These are phyloP conservation scores for Saturnia japonica DNA, from an alignment of 2,888 invertebrate genomes.

Conservation along the genomic window DNA sequence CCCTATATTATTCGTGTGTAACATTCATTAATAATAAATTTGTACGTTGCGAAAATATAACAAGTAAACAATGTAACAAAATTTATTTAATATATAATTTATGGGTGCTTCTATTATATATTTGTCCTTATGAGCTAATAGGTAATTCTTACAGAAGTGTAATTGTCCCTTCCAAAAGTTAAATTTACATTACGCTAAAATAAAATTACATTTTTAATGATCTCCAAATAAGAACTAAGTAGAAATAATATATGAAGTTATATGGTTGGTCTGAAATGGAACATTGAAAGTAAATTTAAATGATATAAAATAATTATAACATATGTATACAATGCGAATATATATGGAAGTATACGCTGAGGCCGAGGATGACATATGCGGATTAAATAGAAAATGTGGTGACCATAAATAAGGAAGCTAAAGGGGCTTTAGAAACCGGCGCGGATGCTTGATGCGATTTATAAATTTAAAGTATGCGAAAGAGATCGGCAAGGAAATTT, in stretches of 20 bases:
- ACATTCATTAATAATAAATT: not conserved
- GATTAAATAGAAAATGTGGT: not conserved
- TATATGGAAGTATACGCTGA: not conserved
- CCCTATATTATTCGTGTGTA: slow-evolving; percentile 9
- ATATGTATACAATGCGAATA: not conserved
- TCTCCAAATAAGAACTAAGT: not conserved
- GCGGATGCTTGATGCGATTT: not conserved
- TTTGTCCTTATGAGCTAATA: not conserved
- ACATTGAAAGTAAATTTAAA: not conserved
- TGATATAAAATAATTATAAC: not conserved
- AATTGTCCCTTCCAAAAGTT: not conserved
- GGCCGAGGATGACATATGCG: too few relatives aligned
- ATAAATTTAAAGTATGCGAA: not conserved
- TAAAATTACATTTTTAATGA: too few relatives aligned
- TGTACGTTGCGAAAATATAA: not conserved
- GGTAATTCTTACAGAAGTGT: not conserved
- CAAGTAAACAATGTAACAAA: not conserved
- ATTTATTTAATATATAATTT: not conserved
- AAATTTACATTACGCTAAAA: not conserved
- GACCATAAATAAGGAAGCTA: not conserved
- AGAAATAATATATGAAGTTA: too few relatives aligned
- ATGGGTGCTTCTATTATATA: too few relatives aligned
- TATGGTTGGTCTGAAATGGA: too few relatives aligned
- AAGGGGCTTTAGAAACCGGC: not conserved
- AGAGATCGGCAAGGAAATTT: not conserved